These are phyloP conservation scores for Fragum fragum DNA, from an alignment of 2,888 invertebrate genomes.

Conservation along the genomic window DNA sequence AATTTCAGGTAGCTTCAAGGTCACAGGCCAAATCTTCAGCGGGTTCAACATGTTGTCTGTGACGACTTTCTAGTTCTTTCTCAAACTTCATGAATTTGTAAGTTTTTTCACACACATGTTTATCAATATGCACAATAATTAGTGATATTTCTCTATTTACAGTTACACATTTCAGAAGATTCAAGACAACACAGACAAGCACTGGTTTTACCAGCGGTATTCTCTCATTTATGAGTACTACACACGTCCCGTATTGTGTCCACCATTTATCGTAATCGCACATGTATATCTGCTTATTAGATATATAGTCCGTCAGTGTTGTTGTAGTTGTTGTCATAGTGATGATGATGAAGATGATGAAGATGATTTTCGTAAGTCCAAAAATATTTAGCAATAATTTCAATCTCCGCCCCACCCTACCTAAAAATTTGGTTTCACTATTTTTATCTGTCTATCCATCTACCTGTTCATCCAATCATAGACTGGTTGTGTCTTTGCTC, in stretches of 20 bases:
- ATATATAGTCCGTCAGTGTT: conserved; percentile 47
- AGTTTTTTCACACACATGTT: too few relatives aligned
- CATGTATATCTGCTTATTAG: conserved; percentile 75
- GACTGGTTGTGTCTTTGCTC: too few relatives aligned
- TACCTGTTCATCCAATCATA: too few relatives aligned
- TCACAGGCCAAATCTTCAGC: too few relatives aligned
- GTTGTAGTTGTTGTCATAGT: conserved; percentile 44
- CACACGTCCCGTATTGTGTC: conserved; percentile 83
- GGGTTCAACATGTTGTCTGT: too few relatives aligned
- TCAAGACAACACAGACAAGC: conserved; percentile 84
- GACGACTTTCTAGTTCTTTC: too few relatives aligned
- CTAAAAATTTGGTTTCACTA: too few relatives aligned
- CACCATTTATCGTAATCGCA: conserved; percentile 84
- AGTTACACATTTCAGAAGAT: conserved; percentile 85
- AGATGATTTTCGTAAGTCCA: conserved; percentile 64
- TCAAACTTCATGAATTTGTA: too few relatives aligned
- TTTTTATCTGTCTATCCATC: too few relatives aligned
- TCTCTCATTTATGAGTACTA: conserved; percentile 84
- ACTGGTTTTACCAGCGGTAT: conserved; percentile 86
- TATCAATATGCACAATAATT: too few relatives aligned
- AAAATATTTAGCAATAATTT: not conserved
- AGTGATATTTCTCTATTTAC: conserved; percentile 52
- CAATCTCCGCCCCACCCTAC: too few relatives aligned
- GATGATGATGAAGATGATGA: conserved; percentile 34
- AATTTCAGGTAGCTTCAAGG: too few relatives aligned